Conservation (phyloP, 2,888 invertebrate species). For the Andrena flavipes region DNA sequence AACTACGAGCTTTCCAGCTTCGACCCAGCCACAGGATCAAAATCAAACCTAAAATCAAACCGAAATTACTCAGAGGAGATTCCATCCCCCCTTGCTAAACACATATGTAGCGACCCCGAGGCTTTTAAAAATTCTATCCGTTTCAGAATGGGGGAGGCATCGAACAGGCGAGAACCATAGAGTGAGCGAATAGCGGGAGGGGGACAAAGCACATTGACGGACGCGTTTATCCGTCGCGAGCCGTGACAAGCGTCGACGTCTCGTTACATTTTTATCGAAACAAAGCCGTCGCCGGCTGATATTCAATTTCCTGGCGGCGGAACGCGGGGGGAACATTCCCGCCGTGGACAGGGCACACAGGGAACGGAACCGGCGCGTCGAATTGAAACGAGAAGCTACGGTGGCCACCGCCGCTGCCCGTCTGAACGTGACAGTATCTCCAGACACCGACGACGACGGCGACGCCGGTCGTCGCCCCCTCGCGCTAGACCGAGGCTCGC, state of each 20-base stretch:
- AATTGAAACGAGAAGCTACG: slow-evolving; percentile 27
- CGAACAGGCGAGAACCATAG: not conserved
- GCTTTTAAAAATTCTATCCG: not conserved
- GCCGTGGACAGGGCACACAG: slow-evolving; percentile 16
- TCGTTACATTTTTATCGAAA: slow-evolving; percentile 59
- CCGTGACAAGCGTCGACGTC: slow-evolving; percentile 34
- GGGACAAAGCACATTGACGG: slow-evolving; percentile 34
- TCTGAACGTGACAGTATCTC: slow-evolving; percentile 81
- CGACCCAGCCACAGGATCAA: too few species aligned
- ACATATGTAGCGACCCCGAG: not conserved
- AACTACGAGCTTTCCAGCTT: too few species aligned
- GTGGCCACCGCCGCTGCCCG: slow-evolving; percentile 69
- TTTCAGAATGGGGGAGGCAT: not conserved
- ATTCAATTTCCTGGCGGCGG: slow-evolving; percentile 73
- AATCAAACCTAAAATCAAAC: too few species aligned
- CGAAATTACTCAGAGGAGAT: not conserved
- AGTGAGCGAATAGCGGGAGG: not conserved
- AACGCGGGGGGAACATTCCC: slow-evolving; percentile 42
- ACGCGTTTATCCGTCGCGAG: slow-evolving; percentile 46
- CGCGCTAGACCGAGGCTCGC: slow-evolving; percentile 42
- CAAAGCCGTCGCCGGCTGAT: slow-evolving; percentile 67
- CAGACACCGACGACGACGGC: slow-evolving; percentile 77
- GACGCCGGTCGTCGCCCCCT: slow-evolving; percentile 66
- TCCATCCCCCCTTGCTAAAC: not conserved
- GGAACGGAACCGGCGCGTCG: slow-evolving; percentile 23